phyloP scores from a whole-genome alignment of 2,113 vertebrate species.

The Scartelaos histophorus region DNA sequence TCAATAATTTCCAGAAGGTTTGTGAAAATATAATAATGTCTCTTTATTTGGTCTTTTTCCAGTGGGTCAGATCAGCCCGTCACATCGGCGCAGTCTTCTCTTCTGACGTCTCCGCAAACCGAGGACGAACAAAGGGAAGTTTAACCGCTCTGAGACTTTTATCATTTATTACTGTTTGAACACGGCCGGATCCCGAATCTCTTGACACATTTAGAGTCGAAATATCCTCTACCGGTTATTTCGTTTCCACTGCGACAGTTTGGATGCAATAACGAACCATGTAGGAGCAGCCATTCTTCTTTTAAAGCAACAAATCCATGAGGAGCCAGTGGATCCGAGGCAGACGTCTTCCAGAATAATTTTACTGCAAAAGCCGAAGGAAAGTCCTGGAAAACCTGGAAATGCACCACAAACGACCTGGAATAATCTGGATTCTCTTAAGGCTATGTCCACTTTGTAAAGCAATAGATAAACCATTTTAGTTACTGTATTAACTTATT shows the following conservation, averaged over 20 bases:
- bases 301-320: background rate
- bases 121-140: conserved; percentile 3
- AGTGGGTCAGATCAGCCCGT: conserved; percentile 65
- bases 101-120: conserved; percentile 51
- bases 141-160: background rate
- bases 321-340: conserved; percentile 4
- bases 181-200: background rate
- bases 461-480: background rate
- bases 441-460: background rate
- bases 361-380: background rate
- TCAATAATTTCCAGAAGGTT: background rate
- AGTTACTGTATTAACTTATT: background rate
- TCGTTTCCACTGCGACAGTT: background rate
- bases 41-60: conserved; percentile 12
- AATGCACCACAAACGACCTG: background rate
- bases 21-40: background rate
- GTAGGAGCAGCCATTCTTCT: conserved; percentile 8
- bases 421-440: conserved; percentile 2
- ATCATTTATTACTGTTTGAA: background rate
- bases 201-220: background rate
- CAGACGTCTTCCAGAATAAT: conserved; percentile 6
- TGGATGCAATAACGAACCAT: conserved; percentile 7
- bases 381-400: conserved; percentile 9
- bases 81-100: conserved; percentile 71
- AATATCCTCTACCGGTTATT: background rate